phyloP scores from a whole-genome alignment of 2,888 invertebrate genomes.

The Patella ulyssiponensis region DNA sequence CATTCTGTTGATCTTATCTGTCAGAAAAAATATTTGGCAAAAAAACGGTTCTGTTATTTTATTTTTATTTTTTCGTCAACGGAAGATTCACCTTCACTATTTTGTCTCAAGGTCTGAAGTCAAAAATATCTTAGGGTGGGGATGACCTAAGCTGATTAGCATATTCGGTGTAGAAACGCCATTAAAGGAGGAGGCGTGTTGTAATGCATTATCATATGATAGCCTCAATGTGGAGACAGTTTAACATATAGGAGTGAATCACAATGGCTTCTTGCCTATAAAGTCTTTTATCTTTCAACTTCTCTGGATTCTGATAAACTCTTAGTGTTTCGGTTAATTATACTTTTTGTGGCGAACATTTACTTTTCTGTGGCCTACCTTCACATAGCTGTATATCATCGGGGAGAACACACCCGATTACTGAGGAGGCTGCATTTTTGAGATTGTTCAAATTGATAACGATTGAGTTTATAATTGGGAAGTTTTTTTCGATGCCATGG shows the following conservation, averaged over 20 bases:
- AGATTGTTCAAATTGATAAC: constrained; percentile 18
- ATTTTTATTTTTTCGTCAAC: background rate
- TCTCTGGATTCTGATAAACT: background rate
- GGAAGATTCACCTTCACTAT: constrained; percentile 1
- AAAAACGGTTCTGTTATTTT: background rate
- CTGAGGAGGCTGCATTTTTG: too few relatives aligned
- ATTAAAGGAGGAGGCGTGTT: constrained; percentile 29
- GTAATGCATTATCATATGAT: background rate
- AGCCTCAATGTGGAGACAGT: too few relatives aligned
- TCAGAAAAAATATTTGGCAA: too few relatives aligned
- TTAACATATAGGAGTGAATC: constrained; percentile 17
- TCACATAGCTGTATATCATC: background rate
- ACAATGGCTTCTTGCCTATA: constrained; percentile 21
- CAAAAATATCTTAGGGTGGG: constrained; percentile 10
- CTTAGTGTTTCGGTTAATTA: constrained; percentile 4
- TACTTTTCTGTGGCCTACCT: constrained; percentile 8
- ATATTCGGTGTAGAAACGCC: constrained; percentile 23
- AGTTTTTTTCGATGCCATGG: constrained; percentile 28
- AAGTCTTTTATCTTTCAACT: background rate
- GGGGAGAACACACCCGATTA: too few relatives aligned
- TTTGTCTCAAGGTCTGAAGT: background rate
- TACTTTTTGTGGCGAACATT: background rate
- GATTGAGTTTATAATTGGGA: background rate
- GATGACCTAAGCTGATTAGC: constrained; percentile 26
- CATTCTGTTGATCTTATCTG: too few relatives aligned